phyloP scores from a whole-genome alignment of 2,888 invertebrate species.

The Aphodius granarius region DNA sequence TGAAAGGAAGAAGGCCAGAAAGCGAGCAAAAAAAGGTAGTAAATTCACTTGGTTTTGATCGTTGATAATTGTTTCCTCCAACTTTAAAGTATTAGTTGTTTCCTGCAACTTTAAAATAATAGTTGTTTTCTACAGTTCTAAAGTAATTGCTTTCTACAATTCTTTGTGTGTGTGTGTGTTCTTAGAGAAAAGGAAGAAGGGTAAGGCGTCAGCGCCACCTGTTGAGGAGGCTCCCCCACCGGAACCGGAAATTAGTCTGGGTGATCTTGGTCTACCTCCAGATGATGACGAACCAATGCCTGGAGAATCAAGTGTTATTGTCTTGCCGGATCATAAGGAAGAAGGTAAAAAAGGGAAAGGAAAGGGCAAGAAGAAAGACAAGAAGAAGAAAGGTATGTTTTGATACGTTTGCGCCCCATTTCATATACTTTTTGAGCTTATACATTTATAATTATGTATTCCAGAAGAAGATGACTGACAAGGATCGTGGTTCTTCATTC shows the following conservation, averaged over 20 bases:
- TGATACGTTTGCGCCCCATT: neutral
- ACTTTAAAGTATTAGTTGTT: no score
- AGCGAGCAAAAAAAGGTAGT: conserved; percentile 36
- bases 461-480: neutral
- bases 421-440: neutral
- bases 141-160: neutral
- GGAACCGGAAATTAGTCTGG: conserved; percentile 53
- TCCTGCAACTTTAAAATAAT: no score
- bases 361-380: conserved; percentile 42
- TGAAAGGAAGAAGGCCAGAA: conserved; percentile 33
- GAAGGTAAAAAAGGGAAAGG: conserved; percentile 32
- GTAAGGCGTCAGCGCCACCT: conserved; percentile 44
- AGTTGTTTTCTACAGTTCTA: neutral
- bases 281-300: conserved; percentile 39
- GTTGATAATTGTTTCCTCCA: no score
- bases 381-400: conserved; percentile 17
- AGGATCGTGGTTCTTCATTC: neutral
- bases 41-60: no score
- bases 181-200: conserved; percentile 55
- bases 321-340: conserved; percentile 53
- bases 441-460: neutral
- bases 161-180: conserved; percentile 46
- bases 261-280: conserved; percentile 31
- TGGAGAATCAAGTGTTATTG: neutral
- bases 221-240: neutral